phyloP scores from a whole-genome alignment of 2,797 vertebrate genomes.

The Lutjanus campechanus region DNA sequence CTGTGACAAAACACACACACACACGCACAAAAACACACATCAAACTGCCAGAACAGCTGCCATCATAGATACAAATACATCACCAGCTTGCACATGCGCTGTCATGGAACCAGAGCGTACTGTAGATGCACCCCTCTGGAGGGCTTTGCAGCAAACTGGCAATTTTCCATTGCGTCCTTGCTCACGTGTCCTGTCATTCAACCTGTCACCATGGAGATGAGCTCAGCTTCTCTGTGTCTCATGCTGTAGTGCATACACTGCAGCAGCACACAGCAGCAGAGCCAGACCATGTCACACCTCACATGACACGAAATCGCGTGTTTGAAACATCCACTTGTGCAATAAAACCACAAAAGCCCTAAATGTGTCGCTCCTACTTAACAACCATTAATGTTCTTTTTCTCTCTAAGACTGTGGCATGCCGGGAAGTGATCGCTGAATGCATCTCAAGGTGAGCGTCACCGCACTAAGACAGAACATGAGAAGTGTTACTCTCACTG shows the following conservation, averaged over 20 bases:
- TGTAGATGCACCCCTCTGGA: constrained; percentile 38
- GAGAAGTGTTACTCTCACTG: constrained; percentile 3
- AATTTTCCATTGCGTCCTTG: constrained; percentile 67
- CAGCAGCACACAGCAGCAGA: constrained; percentile 65
- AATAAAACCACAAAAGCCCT: constrained; percentile 1
- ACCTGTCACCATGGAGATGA: constrained; percentile 80
- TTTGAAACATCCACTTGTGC: constrained; percentile 9
- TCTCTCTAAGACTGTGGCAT: neutral
- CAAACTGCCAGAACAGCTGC: constrained; percentile 28
- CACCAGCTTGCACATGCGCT: constrained; percentile 4
- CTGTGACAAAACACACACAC: constrained; percentile 18
- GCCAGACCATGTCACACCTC: constrained; percentile 20
- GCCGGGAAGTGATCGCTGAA: constrained; percentile 28
- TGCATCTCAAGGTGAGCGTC: constrained; percentile 51
- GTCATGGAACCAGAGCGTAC: constrained; percentile 21
- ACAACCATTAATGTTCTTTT: neutral
- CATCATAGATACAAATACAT: neutral
- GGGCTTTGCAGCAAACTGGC: constrained; percentile 76
- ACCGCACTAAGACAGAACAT: constrained; percentile 34
- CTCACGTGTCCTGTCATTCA: constrained; percentile 79
- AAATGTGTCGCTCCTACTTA: neutral
- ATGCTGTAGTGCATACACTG: constrained; percentile 65
- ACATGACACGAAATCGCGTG: neutral
- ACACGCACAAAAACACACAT: constrained; percentile 1
- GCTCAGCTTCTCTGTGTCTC: constrained; percentile 67